Evolutionary conservation across 1,140 invertebrate genomes (phyloP), one percentile per base, ranked within the genome.

Genomic region (Lanistes nyassanus): DNA sequence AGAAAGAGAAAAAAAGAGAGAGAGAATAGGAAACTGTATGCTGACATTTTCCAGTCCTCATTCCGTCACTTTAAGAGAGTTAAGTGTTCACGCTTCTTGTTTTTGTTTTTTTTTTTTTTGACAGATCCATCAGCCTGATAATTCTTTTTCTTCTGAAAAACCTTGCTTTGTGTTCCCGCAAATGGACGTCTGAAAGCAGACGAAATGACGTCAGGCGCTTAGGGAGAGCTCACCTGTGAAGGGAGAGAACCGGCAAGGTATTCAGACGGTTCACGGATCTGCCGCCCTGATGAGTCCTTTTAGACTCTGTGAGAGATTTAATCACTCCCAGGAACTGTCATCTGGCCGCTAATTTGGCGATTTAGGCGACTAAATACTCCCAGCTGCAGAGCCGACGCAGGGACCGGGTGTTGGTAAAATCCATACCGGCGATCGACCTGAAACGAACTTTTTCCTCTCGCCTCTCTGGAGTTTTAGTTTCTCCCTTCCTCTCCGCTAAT

Each of bases 301-400:
- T 60, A 26, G 56, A 31, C 13, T n/a, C 56, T 31, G 29, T 9
- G n/a, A 23, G 56, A 31, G 56, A 31, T 60, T 60, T 60, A 60
- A 60, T 60, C 56, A 60, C 56, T n/a, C 56, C 56, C 23, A n/a
- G n/a, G n/a, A 31, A n/a, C 56, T 60, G 56, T 60, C 56, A 60
- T 60, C 56, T 60, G 56, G n/a, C n/a, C 23, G 56, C 56, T 60
- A 60, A 60, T 60, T 60, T 60, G 56, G 56, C 29, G 56, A 60
- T 60, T 31, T 26, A 31, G 56, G 29, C 56, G 56, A 31, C 56
- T 60, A 60, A 60, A 60, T 60, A 60, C 56, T 31, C 3, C 23
- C 56, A 60, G 56, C 56, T 60, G 56, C 56, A n/a, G n/a, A 60
- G 56, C 56, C 56, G 29, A 31, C 56, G 29, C 56, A n/a, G 29